phyloP scores from a whole-genome alignment of 2,888 invertebrate genomes.

The Nasonovia ribisnigri region DNA sequence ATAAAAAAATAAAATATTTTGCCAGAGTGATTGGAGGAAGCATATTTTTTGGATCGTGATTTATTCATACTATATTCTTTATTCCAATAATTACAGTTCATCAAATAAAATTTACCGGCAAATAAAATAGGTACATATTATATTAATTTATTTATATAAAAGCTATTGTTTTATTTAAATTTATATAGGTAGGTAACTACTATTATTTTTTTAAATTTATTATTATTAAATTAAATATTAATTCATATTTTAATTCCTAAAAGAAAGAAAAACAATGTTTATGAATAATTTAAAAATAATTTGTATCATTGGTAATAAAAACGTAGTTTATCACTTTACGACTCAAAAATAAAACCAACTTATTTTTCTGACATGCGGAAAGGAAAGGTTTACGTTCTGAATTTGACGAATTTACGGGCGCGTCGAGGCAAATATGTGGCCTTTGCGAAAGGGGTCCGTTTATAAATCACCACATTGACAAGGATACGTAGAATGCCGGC shows the following conservation, averaged over 20 bases:
- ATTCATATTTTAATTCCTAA: background rate
- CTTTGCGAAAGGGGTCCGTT: slow-evolving; percentile 35
- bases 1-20: background rate
- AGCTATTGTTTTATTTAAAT: too few relatives aligned
- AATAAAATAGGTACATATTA: background rate
- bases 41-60: slow-evolving; percentile 14
- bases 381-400: slow-evolving; percentile 49
- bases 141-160: slow-evolving; percentile 18
- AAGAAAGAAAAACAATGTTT: background rate
- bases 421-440: slow-evolving; percentile 49
- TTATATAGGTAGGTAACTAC: background rate
- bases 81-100: background rate
- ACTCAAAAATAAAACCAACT: slow-evolving; percentile 30
- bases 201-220: slow-evolving; percentile 12
- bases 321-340: slow-evolving; percentile 35
- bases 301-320: slow-evolving; percentile 10
- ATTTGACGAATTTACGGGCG: slow-evolving; percentile 55
- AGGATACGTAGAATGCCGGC: slow-evolving; percentile 39
- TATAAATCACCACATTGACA: slow-evolving; percentile 60
- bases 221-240: background rate
- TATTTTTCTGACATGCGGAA: slow-evolving; percentile 25
- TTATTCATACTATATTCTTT: slow-evolving; percentile 52
- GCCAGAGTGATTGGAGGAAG: background rate
- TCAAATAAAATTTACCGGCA: slow-evolving; percentile 1
- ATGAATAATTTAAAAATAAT: slow-evolving; percentile 13